These are phyloP conservation scores for Schizaphis graminum DNA, from an alignment of 2,888 invertebrate species.

Conservation along the genomic window DNA sequence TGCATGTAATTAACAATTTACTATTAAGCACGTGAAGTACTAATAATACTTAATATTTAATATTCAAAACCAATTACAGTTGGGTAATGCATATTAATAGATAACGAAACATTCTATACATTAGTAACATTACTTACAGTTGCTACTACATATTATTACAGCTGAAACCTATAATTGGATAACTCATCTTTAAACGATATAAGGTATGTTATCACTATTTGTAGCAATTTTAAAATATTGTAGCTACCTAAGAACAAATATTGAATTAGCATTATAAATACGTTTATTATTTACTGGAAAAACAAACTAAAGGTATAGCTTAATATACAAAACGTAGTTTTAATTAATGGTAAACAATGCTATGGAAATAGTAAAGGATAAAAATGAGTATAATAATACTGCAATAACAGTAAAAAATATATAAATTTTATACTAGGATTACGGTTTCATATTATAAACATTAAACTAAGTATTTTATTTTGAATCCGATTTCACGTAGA, in stretches of 20 bases:
- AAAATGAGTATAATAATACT: neutral
- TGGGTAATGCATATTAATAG: neutral
- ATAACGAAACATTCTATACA: neutral
- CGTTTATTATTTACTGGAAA: neutral
- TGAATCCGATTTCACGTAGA: conserved; percentile 1
- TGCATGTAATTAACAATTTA: neutral
- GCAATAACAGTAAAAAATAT: neutral
- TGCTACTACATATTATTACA: neutral
- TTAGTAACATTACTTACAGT: neutral
- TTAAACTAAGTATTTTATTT: conserved; percentile 6
- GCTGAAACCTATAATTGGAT: neutral
- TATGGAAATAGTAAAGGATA: neutral
- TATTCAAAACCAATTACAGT: neutral
- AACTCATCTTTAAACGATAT: neutral
- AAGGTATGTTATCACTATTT: neutral
- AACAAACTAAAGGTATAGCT: neutral
- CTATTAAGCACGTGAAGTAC: neutral
- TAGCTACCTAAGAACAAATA: neutral
- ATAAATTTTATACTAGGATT: neutral
- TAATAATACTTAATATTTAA: neutral
- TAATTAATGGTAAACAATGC: conserved; percentile 1
- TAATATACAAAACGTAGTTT: neutral
- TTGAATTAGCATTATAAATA: conserved; percentile 18
- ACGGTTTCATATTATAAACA: neutral
- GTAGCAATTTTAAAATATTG: neutral